Base-by-base conservation (phyloP, 2,888 invertebrate genomes). In the Microchrysa polita region DNA sequence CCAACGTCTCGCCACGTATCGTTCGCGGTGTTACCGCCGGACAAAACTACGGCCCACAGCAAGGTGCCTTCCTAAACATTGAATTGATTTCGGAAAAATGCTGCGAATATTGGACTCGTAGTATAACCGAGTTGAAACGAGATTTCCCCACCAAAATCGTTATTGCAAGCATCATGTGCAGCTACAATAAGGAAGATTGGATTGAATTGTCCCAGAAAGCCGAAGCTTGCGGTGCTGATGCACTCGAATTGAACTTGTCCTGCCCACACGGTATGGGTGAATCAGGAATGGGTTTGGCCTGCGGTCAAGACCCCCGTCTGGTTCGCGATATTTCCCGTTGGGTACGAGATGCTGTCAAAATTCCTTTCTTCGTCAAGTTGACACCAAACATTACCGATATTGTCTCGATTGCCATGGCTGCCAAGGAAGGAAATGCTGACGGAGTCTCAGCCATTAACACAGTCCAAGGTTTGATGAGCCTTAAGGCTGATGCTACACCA, bases 191-290 rank as follows among this genome's bases (percentile, higher is more conserved):
- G 83, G 88, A 87, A 0, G 98, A 99, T 84, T 99, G 99, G 98
- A 90, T 87, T 10, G 88, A 91, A 79, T 82, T 99, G 72, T 90
- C 97, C 0, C 86, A 86, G 78, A 90, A 88, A 84, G 93, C 96
- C 0, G 92, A 93, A 83, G 87, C 87, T 0, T 88, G 96, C 0
- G 98, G 98, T 0, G 92, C 98, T 0, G 98, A 99, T 86, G 98
- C 96, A 0, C 85, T 99, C 14, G 99, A 99, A 81, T 86, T 98
- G 67, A 99, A 99, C 87, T 85, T 99, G 67, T 98, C 97, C 0
- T 98, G 99, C 83, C 98, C 98, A 0, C 98, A 99, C 84, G 98
- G 98, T 5, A 98, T 99, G 97, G 97, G 97, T 1, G 98, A 98
- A 83, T 91, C 93, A 12, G 98, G 98, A 53, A 98, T 99, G 98